Evolutionary conservation across 2,113 vertebrate genomes (phyloP), one percentile per base, ranked within the genome.

Genomic region (Calyptommatus sinebrachiatus): DNA sequence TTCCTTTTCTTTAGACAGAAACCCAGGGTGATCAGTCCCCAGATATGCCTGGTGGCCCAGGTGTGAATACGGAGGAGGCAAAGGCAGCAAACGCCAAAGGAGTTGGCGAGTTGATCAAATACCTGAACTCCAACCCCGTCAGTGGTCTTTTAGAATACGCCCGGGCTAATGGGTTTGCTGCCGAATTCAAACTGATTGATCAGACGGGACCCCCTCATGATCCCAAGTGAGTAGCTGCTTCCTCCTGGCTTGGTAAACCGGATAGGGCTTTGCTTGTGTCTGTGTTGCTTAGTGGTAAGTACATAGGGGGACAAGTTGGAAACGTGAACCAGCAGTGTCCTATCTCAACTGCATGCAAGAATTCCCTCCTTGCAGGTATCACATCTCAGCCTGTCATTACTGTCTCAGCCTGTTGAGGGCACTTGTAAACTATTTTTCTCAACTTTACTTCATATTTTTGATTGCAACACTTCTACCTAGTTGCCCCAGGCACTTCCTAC

Each of bases 61-160:
- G 45, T 5, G 0, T 0, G 21, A 0, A 53, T 73, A 50, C 28
- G 0, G 89, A 90, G 0, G 89, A 91, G 48, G 3, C 83, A 68
- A 90, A 83, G 35, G 76, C 91, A 45, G 88, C 94, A 26, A 96
- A 96, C 5, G 91, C 94, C 0, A 95, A 96, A 8, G 97, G 95
- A 0, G 94, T 98, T 0, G 95, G 97, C 0, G 97, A 99, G 85
- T 96, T 98, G 45, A 97, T 99, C 91, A 96, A 96, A 80, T 97
- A 99, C 87, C 95, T 99, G 22, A 97, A 98, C 65, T 97, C 95
- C 93, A 99, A 99, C 68, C 97, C 98, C 0, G 95, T 99, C 83
- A 97, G 97, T 0, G 98, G 98, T 35, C 94, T 99, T 31, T 85
- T 99, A 69, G 98, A 99, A 48, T 99, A 99, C 0, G 97, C 98